Base-by-base conservation (phyloP, 1,140 invertebrate species). In the Oscheius sp. region DNA sequence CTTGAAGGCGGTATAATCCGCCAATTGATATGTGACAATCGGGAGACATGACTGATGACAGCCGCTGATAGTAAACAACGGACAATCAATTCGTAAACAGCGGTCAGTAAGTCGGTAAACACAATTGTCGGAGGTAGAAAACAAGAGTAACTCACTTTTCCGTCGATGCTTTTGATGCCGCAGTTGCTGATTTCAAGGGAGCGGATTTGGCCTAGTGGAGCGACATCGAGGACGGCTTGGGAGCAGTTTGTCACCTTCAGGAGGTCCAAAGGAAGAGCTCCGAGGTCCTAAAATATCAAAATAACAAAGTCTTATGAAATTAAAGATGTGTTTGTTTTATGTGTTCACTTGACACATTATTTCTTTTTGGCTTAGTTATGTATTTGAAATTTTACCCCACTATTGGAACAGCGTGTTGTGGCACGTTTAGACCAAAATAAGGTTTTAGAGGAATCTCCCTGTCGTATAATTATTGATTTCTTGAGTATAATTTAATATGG, bases 211-310 rank as follows among this genome's bases (percentile, higher is more conserved):
- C 61, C 61, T 63, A 32, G 15, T 13, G 61, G 61, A 13, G 35
- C 10, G 31, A 34, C 20, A 26, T 63, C 61, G 35, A 63, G 61
- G 18, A 10, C 29, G 10, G 61, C 28, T 32, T 63, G 61, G 4
- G 10, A 7, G 31, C 61, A 63, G 7, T 63, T 63, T 26, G 32
- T 42, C 7, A 63, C 29, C 20, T 26, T 18, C 15, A 63, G 61
- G 15, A 13, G 61, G 18, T 32, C 61, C 32, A 63, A n/a, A 13
- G 61, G 61, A 18, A 38, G 32, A 10, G 61, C 32, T 7, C 31
- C 61, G 61, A 63, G 61, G 20, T 63, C 61, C 61, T 63, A 26
- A 63, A 63, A 63, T n/a, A n/a, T n/a, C n/a, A n/a, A n/a, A n/a
- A n/a, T n/a, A n/a, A n/a, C n/a, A n/a, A n/a, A n/a, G n/a, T n/a